These are phyloP conservation scores for Poicephalus gulielmi DNA, from an alignment of 2,113 vertebrate species.

Conservation along the genomic window DNA sequence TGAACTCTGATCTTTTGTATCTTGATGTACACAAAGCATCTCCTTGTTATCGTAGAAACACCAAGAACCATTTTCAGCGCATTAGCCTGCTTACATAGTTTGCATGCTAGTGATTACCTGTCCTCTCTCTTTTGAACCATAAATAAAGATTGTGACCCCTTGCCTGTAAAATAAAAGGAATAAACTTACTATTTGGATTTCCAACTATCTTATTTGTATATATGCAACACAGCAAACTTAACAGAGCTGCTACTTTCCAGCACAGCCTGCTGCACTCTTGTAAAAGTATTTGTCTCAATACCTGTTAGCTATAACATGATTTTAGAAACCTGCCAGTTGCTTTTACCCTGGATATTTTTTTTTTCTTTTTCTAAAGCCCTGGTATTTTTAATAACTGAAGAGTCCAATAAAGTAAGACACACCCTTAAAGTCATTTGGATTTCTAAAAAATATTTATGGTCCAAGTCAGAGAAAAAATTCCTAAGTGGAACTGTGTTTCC, in stretches of 20 bases:
- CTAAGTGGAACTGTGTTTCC: neutral
- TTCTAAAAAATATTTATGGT: neutral
- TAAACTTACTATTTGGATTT: neutral
- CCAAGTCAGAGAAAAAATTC: neutral
- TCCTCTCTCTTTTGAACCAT: neutral
- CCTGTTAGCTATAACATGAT: neutral
- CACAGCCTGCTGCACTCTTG: neutral
- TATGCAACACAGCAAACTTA: neutral
- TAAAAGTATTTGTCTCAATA: neutral
- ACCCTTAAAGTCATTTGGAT: neutral
- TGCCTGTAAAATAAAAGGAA: neutral
- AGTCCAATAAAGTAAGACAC: neutral
- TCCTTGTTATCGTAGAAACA: neutral
- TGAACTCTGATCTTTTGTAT: neutral
- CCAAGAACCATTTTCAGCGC: neutral
- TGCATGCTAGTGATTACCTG: neutral
- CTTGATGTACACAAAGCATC: neutral
- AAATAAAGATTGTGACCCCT: neutral
- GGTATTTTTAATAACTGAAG: neutral
- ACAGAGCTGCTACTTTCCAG: neutral
- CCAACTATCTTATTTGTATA: neutral
- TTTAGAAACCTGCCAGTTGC: neutral
- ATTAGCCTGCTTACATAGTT: neutral
- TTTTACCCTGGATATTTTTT: neutral
- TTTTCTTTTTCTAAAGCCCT: neutral